Conservation (phyloP, 2,113 vertebrate genomes). For the Hydropotes inermis region DNA sequence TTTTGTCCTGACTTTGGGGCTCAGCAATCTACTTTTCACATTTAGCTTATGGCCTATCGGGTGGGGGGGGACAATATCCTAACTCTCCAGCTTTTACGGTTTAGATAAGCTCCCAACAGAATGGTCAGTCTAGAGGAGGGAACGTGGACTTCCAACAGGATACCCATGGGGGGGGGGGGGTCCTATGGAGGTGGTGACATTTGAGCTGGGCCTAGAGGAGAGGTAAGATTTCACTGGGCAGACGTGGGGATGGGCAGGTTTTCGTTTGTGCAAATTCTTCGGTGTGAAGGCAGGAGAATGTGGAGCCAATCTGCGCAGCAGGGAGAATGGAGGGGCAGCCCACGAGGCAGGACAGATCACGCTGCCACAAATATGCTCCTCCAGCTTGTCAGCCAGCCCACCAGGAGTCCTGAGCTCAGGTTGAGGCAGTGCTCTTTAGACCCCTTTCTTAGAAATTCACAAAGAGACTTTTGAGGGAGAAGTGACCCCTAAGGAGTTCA, state of each 20-base stretch:
- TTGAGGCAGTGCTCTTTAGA: background rate
- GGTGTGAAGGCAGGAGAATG: background rate
- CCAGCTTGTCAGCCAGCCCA: background rate
- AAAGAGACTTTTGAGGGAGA: background rate
- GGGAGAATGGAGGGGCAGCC: background rate
- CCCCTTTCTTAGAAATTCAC: background rate
- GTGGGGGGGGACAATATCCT: background rate
- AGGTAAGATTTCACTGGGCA: background rate
- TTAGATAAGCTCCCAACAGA: background rate
- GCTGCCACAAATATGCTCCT: background rate
- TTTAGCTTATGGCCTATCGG: background rate
- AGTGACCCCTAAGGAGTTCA: background rate
- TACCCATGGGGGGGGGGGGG: background rate
- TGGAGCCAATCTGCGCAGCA: background rate
- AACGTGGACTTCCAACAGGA: background rate
- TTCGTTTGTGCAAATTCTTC: background rate
- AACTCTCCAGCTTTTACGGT: background rate
- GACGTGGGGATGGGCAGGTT: background rate
- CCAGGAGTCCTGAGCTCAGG: background rate
- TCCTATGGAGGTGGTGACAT: background rate
- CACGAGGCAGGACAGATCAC: background rate
- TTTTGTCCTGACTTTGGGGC: background rate
- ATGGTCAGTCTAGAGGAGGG: background rate
- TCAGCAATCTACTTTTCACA: background rate
- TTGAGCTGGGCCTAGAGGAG: background rate